Evolutionary conservation across 2,888 invertebrate genomes (phyloP), one percentile per base, ranked within the genome.

Genomic region (Aradus depressus): DNA sequence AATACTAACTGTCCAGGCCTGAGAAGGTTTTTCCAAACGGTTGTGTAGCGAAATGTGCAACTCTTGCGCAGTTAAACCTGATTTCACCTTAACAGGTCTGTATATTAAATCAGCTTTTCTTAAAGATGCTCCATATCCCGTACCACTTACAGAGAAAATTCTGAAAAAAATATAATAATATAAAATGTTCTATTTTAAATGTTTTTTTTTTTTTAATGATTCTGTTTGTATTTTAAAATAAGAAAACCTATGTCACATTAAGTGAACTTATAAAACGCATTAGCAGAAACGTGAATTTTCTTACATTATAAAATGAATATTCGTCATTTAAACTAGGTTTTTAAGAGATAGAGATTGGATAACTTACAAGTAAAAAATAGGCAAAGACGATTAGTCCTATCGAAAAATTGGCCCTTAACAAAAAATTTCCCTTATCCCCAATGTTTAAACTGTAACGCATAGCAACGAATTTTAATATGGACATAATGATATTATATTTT

Each of bases 1-100:
- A 31, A 49, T 49, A 64, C 68, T 67, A 60, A 74, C 74, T 65
- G 72, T 67, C 73, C 75, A 75, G 28, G 69, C 63, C 14, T 73
- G 72, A 73, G 75, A 74, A 18, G 66, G 62, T 37, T 62, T 54
- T 28, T 45, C 19, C 19, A 42, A 43, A 31, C 47, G 52, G 34
- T 50, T 56, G 14, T 32, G 41, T 52, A 49, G 56, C 22, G 28
- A 41, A 12, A 52, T 32, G 8, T 50, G 38, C 12, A 64, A 35
- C 21, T 62, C 56, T 32, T 44, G 49, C 21, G 58, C 60, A 25
- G 51, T 58, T 19, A 61, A 59, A 28, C 50, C 55, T 16, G 48
- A 45, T 19, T 58, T 51, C 3, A 64, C 44, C 1, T 14, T 34
- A 4, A 57, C 50, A 37, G 59, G 49, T 32, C 45, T 56, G 25